phyloP scores from a whole-genome alignment of 2,888 invertebrate species.

The Atethmia centrago region DNA sequence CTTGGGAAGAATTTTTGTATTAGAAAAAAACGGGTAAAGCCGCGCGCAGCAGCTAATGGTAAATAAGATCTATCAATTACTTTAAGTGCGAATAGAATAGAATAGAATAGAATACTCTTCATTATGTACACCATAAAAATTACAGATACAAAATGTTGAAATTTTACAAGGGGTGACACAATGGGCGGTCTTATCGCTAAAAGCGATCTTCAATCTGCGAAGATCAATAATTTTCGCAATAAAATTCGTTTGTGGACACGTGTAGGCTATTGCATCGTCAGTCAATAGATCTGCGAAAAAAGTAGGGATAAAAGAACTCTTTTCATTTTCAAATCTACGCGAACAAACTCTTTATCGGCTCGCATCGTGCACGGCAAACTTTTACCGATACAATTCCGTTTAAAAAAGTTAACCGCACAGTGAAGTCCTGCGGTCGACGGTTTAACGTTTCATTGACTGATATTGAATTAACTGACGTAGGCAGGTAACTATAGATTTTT shows the following conservation, averaged over 20 bases:
- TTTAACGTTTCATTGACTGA: slow-evolving; percentile 10
- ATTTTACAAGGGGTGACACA: too few species aligned
- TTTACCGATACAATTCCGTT: slow-evolving; percentile 30
- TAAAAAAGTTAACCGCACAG: slow-evolving; percentile 39
- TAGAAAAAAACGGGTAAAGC: too few species aligned
- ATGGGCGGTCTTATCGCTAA: too few species aligned
- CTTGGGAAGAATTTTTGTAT: too few species aligned
- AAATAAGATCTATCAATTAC: too few species aligned
- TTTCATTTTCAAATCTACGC: neutral
- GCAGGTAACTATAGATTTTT: too few species aligned
- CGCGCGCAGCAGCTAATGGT: too few species aligned
- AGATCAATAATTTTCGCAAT: neutral
- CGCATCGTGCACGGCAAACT: slow-evolving; percentile 12
- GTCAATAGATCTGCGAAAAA: neutral
- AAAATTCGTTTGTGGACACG: neutral
- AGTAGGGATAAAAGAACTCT: neutral
- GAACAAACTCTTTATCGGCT: neutral
- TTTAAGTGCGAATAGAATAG: too few species aligned
- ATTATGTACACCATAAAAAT: too few species aligned
- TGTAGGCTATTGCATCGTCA: neutral
- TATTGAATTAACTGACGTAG: slow-evolving; percentile 9
- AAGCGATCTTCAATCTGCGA: too few species aligned
- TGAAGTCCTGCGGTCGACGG: slow-evolving; percentile 32
- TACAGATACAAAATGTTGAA: too few species aligned
- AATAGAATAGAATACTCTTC: too few species aligned